phyloP scores from a whole-genome alignment of 92 coral and sea anemone genomes.

The Palythoa heliodiscus region DNA sequence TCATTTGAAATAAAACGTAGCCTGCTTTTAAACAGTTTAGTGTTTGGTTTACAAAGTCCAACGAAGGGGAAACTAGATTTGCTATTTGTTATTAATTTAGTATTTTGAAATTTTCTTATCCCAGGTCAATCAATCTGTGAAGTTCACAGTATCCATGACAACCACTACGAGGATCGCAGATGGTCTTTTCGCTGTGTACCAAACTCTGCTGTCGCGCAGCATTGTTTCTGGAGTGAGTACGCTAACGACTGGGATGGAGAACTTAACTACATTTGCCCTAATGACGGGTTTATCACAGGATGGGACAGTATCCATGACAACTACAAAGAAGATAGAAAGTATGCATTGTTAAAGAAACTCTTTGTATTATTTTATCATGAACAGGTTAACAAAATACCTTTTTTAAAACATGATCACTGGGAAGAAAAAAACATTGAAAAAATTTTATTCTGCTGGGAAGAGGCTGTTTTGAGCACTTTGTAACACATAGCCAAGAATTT shows the following conservation, averaged over 20 bases:
- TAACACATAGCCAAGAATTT: no score
- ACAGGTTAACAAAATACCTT: not conserved
- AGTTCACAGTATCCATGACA: slow-evolving; percentile 22
- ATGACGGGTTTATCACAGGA: slow-evolving; percentile 29
- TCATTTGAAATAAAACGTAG: no score
- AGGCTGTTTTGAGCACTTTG: no score
- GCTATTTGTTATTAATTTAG: not conserved
- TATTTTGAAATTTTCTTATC: no score
- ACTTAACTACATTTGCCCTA: slow-evolving; percentile 24
- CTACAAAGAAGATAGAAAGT: slow-evolving; percentile 37
- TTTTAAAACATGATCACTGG: no score
- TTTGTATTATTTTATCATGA: not conserved
- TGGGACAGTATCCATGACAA: slow-evolving; percentile 30
- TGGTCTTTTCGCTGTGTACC: slow-evolving; percentile 32
- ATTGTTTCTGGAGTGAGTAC: slow-evolving; percentile 33
- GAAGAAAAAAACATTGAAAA: no score
- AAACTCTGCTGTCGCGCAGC: slow-evolving; percentile 27
- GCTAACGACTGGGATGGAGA: slow-evolving; percentile 40
- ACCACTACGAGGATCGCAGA: slow-evolving; percentile 29
- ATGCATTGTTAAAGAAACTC: not conserved
- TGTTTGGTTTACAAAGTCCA: not conserved
- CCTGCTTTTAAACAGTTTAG: no score
- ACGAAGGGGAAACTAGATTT: not conserved
- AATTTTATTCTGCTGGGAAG: not conserved
- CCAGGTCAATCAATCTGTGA: slow-evolving; percentile 34